Evolutionary conservation across 92 coral and sea anemone species (phyloP).

Genomic region (Blastomussa wellsi): DNA sequence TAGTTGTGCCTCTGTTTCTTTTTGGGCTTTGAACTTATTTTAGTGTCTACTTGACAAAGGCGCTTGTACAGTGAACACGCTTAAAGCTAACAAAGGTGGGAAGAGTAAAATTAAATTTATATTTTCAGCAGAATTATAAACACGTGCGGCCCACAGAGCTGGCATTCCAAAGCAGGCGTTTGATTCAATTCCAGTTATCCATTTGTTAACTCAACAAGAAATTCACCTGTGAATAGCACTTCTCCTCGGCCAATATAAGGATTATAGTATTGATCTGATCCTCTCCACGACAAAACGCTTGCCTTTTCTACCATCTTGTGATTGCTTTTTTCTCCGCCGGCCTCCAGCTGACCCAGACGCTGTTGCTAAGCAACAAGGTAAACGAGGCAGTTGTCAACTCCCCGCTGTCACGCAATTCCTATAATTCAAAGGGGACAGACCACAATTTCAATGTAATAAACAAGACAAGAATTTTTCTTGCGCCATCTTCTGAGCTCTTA

Average conservation of each 20-base stretch:
- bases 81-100: background rate
- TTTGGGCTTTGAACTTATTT: background rate
- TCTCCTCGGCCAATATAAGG: slow-evolving; percentile 94
- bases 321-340: slow-evolving; percentile 13
- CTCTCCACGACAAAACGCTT: slow-evolving; percentile 70
- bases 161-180: slow-evolving; percentile 11
- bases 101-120: background rate
- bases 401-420: slow-evolving; percentile 36
- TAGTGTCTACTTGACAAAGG: background rate
- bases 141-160: background rate
- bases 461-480: too few species aligned
- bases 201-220: background rate
- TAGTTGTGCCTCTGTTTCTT: background rate
- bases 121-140: background rate
- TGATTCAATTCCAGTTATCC: background rate
- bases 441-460: too few species aligned
- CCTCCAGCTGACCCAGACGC: slow-evolving; percentile 60
- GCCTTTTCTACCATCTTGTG: slow-evolving; percentile 73
- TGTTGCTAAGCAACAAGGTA: slow-evolving; percentile 77
- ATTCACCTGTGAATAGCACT: slow-evolving; percentile 87
- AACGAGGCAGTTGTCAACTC: background rate
- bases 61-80: background rate
- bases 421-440: background rate
- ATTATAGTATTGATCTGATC: slow-evolving; percentile 91
- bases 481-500: background rate